Conservation (phyloP, 1,140 invertebrate species). For the Scaptomyza montana region DNA sequence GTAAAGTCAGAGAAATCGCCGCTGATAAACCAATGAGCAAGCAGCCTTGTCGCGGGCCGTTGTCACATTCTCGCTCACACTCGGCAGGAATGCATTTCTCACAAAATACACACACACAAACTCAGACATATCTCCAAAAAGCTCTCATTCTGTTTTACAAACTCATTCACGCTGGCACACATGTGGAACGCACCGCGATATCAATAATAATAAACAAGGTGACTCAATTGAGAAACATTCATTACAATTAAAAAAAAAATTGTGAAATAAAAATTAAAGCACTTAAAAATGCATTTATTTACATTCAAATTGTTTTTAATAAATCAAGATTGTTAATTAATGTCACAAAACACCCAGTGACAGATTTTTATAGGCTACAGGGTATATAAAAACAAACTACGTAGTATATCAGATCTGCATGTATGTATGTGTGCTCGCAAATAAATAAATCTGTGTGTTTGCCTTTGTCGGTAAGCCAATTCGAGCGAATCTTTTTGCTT, state of each 20-base stretch:
- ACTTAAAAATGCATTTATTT: no score
- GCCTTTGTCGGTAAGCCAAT: conserved; percentile 54
- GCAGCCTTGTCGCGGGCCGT: conserved; percentile 54
- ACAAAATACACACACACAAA: conserved; percentile 3
- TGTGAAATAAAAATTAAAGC: no score
- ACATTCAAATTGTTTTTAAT: not conserved
- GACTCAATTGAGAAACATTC: conserved; percentile 20
- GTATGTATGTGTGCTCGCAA: conserved; percentile 4
- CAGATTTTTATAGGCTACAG: not conserved
- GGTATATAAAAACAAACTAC: conserved; percentile 50
- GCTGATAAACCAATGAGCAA: conserved; percentile 28
- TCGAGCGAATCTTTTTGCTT: conserved; percentile 70
- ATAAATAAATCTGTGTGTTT: conserved; percentile 65
- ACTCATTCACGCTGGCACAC: conserved; percentile 6
- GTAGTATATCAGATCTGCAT: no score
- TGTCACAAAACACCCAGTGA: not conserved
- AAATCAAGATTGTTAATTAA: not conserved
- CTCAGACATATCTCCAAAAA: not conserved
- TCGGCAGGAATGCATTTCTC: conserved; percentile 45
- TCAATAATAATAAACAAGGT: conserved; percentile 26
- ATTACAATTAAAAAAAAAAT: no score
- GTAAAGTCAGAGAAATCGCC: conserved; percentile 22
- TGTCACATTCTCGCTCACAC: conserved; percentile 60
- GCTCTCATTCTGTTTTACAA: conserved; percentile 1
- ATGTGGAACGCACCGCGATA: conserved; percentile 28